Base-by-base conservation (phyloP, 2,888 invertebrate species). In the Ophion ellenae region DNA sequence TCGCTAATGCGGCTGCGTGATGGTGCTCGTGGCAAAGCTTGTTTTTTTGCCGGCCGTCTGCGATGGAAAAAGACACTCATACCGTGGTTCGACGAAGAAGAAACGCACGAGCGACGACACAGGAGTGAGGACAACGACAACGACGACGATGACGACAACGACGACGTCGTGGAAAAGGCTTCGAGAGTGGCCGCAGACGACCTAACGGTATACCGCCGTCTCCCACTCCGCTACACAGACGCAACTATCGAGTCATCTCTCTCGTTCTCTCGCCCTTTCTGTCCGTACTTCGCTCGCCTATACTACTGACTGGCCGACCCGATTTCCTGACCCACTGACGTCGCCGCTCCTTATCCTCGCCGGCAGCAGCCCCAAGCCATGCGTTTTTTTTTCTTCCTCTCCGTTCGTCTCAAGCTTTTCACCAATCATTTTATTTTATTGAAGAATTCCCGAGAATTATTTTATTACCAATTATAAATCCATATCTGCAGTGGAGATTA, bases 251-350 rank as follows among this genome's bases (percentile, higher is more conserved):
- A 20, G 36, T 53, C 9, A 28, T 74, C 70, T 69, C 77, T 67
- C 24, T 81, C 61, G 32, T 24, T 69, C 47, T 81, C 81, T 64
- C 28, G 53, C 40, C n/a, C 69, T 40, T 11, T 64, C 59, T 36
- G 64, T 70, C 69, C 53, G 70, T 79, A 67, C 78, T 69, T 73
- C 45, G 73, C 66, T 57, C 76, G 82, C 73, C 76, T 83, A 64
- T 57, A 69, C 67, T 83, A 75, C 78, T 71, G 83, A 76, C 79
- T 80, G 70, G 67, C 64, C 80, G 87, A 88, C 89, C 88, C 86
- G 86, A 89, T 89, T 89, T 88, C 84, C 87, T 89, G 88, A 89
- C 89, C 89, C 86, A 89, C 87, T 89, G 86, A 80, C 71, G 67
- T 78, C 78, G 75, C 74, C 40, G 24, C 61, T 70, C 74, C 63